These are phyloP conservation scores for Heliconius eleuchia DNA, from an alignment of 1,140 invertebrate species.

Conservation along the genomic window DNA sequence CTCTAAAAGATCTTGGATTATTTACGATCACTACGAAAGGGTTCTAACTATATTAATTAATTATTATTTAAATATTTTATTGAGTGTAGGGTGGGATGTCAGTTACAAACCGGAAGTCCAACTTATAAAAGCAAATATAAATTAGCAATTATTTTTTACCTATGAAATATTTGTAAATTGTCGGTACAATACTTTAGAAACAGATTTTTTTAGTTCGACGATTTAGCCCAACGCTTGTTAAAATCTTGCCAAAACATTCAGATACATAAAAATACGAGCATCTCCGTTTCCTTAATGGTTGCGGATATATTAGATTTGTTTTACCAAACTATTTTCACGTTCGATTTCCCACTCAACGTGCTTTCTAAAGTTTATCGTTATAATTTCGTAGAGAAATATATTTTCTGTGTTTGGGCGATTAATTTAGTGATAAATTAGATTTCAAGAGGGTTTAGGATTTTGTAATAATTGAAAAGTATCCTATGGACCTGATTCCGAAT, in stretches of 20 bases:
- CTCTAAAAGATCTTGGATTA: too few relatives aligned
- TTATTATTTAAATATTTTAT: too few relatives aligned
- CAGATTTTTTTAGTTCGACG: neutral
- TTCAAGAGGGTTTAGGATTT: neutral
- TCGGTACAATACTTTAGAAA: neutral
- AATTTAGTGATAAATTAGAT: neutral
- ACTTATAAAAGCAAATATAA: neutral
- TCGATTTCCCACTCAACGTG: constrained; percentile 18
- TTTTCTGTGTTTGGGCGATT: neutral
- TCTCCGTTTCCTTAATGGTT: constrained; percentile 36
- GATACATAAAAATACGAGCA: constrained; percentile 23
- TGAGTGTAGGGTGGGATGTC: too few relatives aligned
- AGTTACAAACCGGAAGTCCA: too few relatives aligned
- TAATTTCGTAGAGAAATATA: neutral
- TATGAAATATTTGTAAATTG: too few relatives aligned
- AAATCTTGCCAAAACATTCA: constrained; percentile 32
- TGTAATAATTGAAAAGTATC: too few relatives aligned
- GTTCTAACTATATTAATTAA: too few relatives aligned
- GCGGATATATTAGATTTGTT: constrained; percentile 32
- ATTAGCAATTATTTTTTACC: neutral
- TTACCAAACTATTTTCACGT: constrained; percentile 13
- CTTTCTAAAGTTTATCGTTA: neutral
- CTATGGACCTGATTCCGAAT: too few relatives aligned
- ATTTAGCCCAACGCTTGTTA: constrained; percentile 17
- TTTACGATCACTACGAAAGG: too few relatives aligned